Base-by-base conservation (phyloP, 2,888 invertebrate species). In the Strigamia transsilvanica region DNA sequence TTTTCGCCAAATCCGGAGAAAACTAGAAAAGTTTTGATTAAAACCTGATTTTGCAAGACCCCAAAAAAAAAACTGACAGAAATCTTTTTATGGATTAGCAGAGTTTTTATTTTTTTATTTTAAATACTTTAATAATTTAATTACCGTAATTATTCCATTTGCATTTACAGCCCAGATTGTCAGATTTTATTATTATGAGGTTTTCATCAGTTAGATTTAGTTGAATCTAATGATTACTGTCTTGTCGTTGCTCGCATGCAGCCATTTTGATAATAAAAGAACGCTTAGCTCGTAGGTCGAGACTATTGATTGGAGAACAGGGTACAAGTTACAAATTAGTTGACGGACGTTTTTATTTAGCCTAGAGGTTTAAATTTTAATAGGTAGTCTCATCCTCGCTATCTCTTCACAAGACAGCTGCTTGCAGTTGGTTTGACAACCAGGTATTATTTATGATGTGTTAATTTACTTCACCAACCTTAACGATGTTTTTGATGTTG, bases 401-500 rank as follows among this genome's bases (percentile, higher is more conserved):
- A 66, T 66, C 61, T 66, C 21, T 21, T 66, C 21, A 66, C n/a
- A 0, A 66, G 61, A 66, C 61, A 66, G 61, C 61, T 66, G 61
- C 61, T 66, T 66, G 61, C 61, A 66, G 61, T 66, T 66, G 61
- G 61, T 66, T 66, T 66, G 61, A 66, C 61, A 66, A 66, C 61
- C 61, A 66, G 61, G 61, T 66, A 66, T 66, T 66, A 66, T 66
- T 66, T 66, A 66, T 66, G 61, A 66, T 23, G 61, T 66, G 61
- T 66, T 66, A 66, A 66, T 66, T 66, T 66, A 66, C 61, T 66
- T 66, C 61, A 66, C 61, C 61, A 66, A 23, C 61, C 61, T 66
- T 66, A 66, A 66, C 61, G 61, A 66, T 66, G 61, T 66, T 66
- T 66, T 66, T 66, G 61, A 66, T 66, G 61, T 66, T 66, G 61